These are phyloP conservation scores for Trypoxylon attenuatum DNA, from an alignment of 2,888 invertebrate species.

Conservation along the genomic window DNA sequence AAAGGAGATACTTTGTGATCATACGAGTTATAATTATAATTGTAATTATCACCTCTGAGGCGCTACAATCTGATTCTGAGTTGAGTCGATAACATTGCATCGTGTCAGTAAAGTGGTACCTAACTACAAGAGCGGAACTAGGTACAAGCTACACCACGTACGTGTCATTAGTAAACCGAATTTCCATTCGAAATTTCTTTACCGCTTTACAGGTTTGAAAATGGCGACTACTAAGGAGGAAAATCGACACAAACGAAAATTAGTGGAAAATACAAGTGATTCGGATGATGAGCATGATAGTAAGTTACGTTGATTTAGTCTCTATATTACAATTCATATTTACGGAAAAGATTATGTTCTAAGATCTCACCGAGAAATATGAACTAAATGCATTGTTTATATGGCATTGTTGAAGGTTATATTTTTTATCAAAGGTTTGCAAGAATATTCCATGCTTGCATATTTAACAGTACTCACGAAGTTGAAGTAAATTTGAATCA, in stretches of 20 bases:
- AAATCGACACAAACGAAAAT: slow-evolving; percentile 56
- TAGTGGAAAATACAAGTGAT: slow-evolving; percentile 46
- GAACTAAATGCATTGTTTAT: slow-evolving; percentile 19
- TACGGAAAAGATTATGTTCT: not conserved
- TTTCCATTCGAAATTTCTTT: too few relatives aligned
- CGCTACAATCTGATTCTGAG: too few relatives aligned
- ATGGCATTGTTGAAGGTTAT: slow-evolving; percentile 34
- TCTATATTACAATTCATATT: not conserved
- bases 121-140: too few relatives aligned
- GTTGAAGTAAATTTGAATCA: not conserved
- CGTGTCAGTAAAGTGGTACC: too few relatives aligned
- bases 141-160: too few relatives aligned
- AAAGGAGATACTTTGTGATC: too few relatives aligned
- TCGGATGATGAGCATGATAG: slow-evolving; percentile 59
- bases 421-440: not conserved
- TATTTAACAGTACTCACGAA: too few relatives aligned
- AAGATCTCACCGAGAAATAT: not conserved
- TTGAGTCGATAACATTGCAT: too few relatives aligned
- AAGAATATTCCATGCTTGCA: too few relatives aligned
- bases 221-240: slow-evolving; percentile 44
- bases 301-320: slow-evolving; percentile 35
- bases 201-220: slow-evolving; percentile 9
- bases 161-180: too few relatives aligned
- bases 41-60: too few relatives aligned
- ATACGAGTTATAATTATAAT: too few relatives aligned